Base-by-base conservation (phyloP, 35 echinoderm and acorn worm species). In the Apostichopus japonicus region DNA sequence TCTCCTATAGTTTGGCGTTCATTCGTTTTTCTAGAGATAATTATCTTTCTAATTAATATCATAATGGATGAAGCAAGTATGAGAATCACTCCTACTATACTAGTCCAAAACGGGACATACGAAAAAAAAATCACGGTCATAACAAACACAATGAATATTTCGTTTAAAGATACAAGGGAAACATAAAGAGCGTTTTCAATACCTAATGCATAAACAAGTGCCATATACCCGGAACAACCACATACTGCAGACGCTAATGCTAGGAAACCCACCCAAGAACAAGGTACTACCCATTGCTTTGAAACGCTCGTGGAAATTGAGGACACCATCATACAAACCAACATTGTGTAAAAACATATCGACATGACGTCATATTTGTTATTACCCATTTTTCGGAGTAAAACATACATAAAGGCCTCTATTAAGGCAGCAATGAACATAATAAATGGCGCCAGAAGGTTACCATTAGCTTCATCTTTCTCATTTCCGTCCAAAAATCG, bases 131-230 rank as follows among this genome's bases (percentile, higher is more conserved):
- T 22, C 5, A 65, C 19, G 25, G 56, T 19, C 17, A 89, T 24
- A 24, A 5, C 7, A 16, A 89, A 27, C 57, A 89, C 86, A 9
- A 89, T 89, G 11, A 65, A 72, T 63, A 89, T 22, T 8, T 89
- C 86, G 59, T 89, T 89, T 5, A 89, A 63, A 33, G 25, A 23
- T 23, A 89, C 52, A 21, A 89, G 27, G 2, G 86, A 89, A 15
- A 89, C 86, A n/a, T 89, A 89, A 6, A 89, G 23, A 7, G 86
- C 86, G 62, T 89, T 33, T 72, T 89, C 86, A 13, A 89, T 11
- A 24, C 27, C 14, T 54, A 65, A 51, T 6, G 86, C 86, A 10
- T 65, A 73, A 14, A 21, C 9, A 10, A 22, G 14, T 51, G 15
- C 19, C 7, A 89, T 23, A 10, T 72, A 89, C n/a, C 56, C 86